Percentiles rank a stretch among this genome's conserved stretches.
phyloP scores from a whole-genome alignment of 2,113 vertebrate genomes.

The Gobius niger region DNA sequence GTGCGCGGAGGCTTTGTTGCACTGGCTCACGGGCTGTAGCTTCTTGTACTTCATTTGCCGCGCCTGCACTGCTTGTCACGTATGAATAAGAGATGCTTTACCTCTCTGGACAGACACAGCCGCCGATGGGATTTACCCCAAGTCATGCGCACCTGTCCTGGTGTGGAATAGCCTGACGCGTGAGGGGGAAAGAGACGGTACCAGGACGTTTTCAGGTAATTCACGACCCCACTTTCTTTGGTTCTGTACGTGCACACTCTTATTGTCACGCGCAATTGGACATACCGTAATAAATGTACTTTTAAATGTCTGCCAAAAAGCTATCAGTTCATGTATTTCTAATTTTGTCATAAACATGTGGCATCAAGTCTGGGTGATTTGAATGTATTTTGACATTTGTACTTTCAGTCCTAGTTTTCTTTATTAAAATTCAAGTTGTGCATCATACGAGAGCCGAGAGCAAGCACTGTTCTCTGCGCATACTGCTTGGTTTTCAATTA shows the following conservation, averaged over 20 bases:
- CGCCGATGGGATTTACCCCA: neutral
- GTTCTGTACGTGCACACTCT: too few relatives aligned
- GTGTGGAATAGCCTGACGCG: slow-evolving; percentile 23
- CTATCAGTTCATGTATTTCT: slow-evolving; percentile 25
- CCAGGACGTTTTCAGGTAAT: neutral
- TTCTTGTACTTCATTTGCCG: neutral
- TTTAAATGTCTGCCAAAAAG: slow-evolving; percentile 1
- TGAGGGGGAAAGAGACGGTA: neutral
- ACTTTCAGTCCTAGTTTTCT: neutral
- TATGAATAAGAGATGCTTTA: slow-evolving; percentile 7
- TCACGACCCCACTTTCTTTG: neutral
- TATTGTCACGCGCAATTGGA: too few relatives aligned
- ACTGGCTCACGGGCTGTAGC: neutral
- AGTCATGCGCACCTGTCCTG: slow-evolving; percentile 28
- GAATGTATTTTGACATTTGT: neutral
- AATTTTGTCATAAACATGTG: slow-evolving; percentile 31
- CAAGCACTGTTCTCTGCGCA: slow-evolving; percentile 35
- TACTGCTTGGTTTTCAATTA: slow-evolving; percentile 40
- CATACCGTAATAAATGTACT: too few relatives aligned
- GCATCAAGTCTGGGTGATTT: slow-evolving; percentile 26
- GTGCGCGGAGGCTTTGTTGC: neutral
- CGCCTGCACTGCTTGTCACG: neutral
- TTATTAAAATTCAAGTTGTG: slow-evolving; percentile 8
- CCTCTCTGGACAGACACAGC: slow-evolving; percentile 8
- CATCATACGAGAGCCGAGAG: slow-evolving; percentile 31